Evolutionary conservation across 2,888 invertebrate genomes (phyloP), one percentile per base, ranked within the genome.

Genomic region (Charanyca ferruginea): DNA sequence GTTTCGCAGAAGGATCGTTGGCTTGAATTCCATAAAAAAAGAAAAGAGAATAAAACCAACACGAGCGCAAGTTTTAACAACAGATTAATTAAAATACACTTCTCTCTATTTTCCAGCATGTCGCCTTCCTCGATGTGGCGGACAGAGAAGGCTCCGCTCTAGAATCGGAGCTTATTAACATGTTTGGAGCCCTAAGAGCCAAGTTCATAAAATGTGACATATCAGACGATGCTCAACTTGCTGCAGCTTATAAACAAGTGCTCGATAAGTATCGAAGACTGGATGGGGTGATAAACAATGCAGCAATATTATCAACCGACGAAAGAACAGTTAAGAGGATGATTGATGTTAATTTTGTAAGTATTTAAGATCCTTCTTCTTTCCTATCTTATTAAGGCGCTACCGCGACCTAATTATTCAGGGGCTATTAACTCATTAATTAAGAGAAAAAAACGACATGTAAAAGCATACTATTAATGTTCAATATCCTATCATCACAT

Each of bases 131-230:
- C 52, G 95, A 95, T 79, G 81, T 94, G 9, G 86, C 89, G 2
- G 91, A 89, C 35, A 86, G 88, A 4, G 93, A 94, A 77, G 94
- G 95, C 2, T 82, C 84, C 1, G 74, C 84, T 2, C 77, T 95
- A 1, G 94, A 95, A 77, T 73, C 65, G 0, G 91, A 94, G 81
- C 89, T 95, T 42, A 72, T 85, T 32, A 85, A 81, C 69, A 93
- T 90, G 80, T 94, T 93, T 48, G 94, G 94, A 9, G 91, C 93
- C n/a, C 73, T 94, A 59, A 89, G 81, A 88, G 92, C 93, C 13
- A 95, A 93, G 91, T 95, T 94, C 81, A 93, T 94, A 86, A 91
- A 92, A 87, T 94, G 95, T 73, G 94, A 95, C 78, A 87, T 95
- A 18, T 82, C 93, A 2, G 87, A 93, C 70, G 92, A 91, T 22